Conservation (phyloP, 2,797 vertebrate species). For the Gymnocypris eckloni region DNA sequence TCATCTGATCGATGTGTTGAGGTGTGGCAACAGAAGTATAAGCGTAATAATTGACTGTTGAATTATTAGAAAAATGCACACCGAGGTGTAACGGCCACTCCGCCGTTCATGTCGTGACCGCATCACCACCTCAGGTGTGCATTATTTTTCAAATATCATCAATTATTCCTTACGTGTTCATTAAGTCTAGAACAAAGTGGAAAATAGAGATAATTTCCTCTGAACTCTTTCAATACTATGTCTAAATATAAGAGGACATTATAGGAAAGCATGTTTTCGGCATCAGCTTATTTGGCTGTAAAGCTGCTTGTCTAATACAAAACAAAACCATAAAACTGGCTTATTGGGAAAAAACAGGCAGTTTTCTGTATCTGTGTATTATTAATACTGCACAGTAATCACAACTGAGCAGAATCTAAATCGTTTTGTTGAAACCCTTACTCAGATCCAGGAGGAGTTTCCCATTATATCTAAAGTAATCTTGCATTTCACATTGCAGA, state of each 20-base stretch:
- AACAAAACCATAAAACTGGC: background rate
- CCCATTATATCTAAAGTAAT: conserved; percentile 58
- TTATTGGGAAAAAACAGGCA: background rate
- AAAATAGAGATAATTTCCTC: background rate
- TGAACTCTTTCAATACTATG: background rate
- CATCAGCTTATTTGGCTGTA: background rate
- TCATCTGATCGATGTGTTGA: too few species aligned
- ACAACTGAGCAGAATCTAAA: conserved; percentile 38
- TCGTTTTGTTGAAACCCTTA: background rate
- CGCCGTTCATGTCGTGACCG: too few species aligned
- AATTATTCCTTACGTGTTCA: too few species aligned
- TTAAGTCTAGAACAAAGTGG: background rate
- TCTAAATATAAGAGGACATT: background rate
- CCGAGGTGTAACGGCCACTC: too few species aligned
- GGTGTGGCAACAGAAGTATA: too few species aligned
- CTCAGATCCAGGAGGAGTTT: conserved; percentile 33
- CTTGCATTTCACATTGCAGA: conserved; percentile 35
- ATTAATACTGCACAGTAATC: conserved; percentile 6
- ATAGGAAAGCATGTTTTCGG: background rate
- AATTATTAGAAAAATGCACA: too few species aligned
- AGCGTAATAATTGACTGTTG: too few species aligned
- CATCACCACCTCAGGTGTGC: too few species aligned
- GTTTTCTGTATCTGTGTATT: background rate
- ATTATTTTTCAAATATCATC: too few species aligned
- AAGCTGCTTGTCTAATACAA: background rate